Conservation (phyloP, 2,888 invertebrate species). For the Leptinotarsa peninsularis region DNA sequence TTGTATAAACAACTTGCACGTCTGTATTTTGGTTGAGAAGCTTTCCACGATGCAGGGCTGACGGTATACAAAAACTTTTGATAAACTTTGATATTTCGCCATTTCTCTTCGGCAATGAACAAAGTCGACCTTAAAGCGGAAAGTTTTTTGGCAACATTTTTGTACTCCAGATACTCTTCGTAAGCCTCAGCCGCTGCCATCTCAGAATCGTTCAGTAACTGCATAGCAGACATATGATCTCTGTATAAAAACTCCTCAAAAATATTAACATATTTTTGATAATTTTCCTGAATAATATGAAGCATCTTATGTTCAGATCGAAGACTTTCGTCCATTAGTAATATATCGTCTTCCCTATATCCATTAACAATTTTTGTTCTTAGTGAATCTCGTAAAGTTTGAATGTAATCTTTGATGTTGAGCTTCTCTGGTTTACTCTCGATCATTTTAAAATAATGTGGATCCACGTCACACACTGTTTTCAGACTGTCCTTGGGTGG, state of each 20-base stretch:
- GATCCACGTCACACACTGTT: conserved; percentile 75
- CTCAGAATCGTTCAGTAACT: conserved; percentile 68
- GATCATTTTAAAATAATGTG: conserved; percentile 74
- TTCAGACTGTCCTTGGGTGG: conserved; percentile 66
- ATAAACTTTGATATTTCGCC: conserved; percentile 73
- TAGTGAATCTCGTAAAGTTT: conserved; percentile 63
- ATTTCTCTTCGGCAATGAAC: conserved; percentile 73
- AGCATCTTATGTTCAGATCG: conserved; percentile 69
- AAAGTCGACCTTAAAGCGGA: conserved; percentile 65
- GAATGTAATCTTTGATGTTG: conserved; percentile 71
- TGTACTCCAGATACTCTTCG: conserved; percentile 65
- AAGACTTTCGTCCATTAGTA: conserved; percentile 70
- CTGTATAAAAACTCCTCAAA: conserved; percentile 73
- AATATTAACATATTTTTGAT: conserved; percentile 68
- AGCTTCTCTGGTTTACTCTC: conserved; percentile 70
- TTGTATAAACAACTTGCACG: not conserved
- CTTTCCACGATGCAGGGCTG: conserved; percentile 66
- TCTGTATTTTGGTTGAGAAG: conserved; percentile 15
- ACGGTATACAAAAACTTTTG: conserved; percentile 75
- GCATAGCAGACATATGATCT: conserved; percentile 73
- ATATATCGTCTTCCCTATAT: conserved; percentile 62
- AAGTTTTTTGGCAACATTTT: conserved; percentile 65
- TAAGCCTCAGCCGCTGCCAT: conserved; percentile 65
- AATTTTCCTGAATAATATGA: conserved; percentile 66
- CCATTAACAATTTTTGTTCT: conserved; percentile 65